Conservation (phyloP, 2,113 vertebrate genomes). For the Neolamprologus ventralis region DNA sequence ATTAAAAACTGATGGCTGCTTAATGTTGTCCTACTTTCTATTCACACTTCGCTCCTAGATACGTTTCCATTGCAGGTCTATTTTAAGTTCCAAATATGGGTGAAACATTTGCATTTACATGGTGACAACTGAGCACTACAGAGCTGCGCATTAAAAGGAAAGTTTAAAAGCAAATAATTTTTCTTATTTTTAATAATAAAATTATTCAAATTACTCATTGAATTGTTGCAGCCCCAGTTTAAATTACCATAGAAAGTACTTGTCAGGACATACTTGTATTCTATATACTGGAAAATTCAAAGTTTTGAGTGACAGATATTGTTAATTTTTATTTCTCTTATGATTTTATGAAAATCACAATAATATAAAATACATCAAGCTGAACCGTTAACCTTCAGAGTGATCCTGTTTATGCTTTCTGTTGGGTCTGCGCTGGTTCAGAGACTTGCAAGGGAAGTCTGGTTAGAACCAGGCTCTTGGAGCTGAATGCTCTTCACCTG, state of each 20-base stretch:
- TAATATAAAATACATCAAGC: neutral
- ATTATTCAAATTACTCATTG: neutral
- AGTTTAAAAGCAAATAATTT: accelerated
- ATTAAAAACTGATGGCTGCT: neutral
- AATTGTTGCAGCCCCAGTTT: accelerated
- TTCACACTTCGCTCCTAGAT: accelerated
- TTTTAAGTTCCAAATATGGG: neutral
- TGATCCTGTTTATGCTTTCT: accelerated
- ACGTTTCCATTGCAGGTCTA: neutral
- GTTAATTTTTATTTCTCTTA: accelerated
- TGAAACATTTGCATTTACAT: accelerated
- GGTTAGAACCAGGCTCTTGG: accelerated
- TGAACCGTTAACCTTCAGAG: accelerated
- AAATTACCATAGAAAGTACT: neutral
- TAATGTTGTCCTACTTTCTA: neutral
- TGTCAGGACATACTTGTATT: neutral
- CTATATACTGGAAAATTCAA: neutral
- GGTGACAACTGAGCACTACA: neutral
- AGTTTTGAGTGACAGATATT: neutral
- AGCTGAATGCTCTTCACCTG: accelerated
- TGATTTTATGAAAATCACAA: neutral
- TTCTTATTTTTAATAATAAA: neutral
- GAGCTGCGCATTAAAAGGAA: neutral
- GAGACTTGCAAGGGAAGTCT: neutral
- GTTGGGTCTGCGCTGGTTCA: neutral